Conservation (phyloP, 2,113 vertebrate species). For the Syngnathus scovelli region DNA sequence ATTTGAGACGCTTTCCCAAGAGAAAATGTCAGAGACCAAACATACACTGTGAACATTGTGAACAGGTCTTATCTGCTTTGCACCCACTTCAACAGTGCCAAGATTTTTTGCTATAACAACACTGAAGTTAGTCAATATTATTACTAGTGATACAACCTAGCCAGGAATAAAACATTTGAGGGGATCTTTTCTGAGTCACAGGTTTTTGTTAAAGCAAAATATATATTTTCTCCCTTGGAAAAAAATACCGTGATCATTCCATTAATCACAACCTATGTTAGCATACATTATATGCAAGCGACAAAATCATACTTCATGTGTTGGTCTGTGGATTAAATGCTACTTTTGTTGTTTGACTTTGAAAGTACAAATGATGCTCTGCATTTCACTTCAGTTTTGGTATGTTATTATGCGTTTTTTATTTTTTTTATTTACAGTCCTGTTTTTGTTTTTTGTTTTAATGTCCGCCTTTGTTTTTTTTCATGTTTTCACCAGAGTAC, state of each 20-base stretch:
- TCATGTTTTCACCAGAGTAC: constrained; percentile 54
- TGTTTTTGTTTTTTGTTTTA: constrained; percentile 14
- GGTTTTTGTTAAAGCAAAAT: background rate
- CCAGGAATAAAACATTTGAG: background rate
- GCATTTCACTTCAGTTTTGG: constrained; percentile 3
- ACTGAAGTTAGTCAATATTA: constrained; percentile 15
- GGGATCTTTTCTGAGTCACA: background rate
- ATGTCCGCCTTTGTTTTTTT: constrained; percentile 6
- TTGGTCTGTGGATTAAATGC: constrained; percentile 1
- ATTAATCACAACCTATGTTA: background rate
- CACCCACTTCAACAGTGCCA: background rate
- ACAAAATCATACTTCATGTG: constrained; percentile 1
- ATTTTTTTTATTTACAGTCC: constrained; percentile 17
- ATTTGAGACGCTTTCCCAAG: constrained; percentile 7
- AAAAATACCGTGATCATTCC: too few relatives aligned
- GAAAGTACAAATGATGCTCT: constrained; percentile 21
- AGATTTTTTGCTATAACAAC: constrained; percentile 12
- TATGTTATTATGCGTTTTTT: constrained; percentile 18
- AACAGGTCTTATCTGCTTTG: constrained; percentile 6
- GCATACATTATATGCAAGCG: background rate
- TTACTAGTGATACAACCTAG: background rate
- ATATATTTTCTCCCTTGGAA: too few relatives aligned
- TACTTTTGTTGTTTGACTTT: background rate
- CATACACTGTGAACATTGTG: background rate
- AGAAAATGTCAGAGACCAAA: constrained; percentile 13